phyloP scores from a whole-genome alignment of 2,113 vertebrate species.

The Oceanites oceanicus region DNA sequence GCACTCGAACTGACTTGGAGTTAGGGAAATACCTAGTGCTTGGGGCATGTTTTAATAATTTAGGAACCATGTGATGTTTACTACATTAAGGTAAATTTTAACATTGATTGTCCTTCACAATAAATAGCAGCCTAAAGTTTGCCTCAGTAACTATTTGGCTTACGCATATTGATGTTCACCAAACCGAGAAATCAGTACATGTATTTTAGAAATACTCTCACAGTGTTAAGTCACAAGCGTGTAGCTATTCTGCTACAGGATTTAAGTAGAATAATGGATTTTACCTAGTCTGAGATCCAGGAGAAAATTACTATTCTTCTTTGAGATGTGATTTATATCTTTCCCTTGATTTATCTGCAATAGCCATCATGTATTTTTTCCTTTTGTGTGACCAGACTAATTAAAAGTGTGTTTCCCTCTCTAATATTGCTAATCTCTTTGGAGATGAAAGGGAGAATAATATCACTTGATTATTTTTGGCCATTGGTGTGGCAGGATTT shows the following conservation, averaged over 20 bases:
- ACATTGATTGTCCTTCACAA: neutral
- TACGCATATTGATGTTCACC: neutral
- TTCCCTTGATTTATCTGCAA: neutral
- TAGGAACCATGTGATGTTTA: neutral
- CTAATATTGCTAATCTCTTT: neutral
- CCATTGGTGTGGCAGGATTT: neutral
- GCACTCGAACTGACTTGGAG: neutral
- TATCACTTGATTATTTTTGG: neutral
- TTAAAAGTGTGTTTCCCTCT: neutral
- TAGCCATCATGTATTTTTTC: neutral
- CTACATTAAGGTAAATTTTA: neutral
- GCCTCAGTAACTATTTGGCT: neutral
- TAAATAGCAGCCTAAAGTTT: neutral
- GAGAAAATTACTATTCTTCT: neutral
- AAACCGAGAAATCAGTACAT: neutral
- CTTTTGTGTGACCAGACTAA: neutral
- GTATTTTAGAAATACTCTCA: neutral
- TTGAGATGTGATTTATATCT: neutral
- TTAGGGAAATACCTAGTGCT: neutral
- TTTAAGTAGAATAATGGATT: neutral
- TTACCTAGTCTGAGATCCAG: neutral
- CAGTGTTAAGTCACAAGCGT: neutral
- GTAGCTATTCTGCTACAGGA: neutral
- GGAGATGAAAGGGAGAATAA: neutral
- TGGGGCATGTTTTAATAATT: neutral